These are phyloP conservation scores for Diplazon laetatorius DNA, from an alignment of 2,888 invertebrate species.

Conservation along the genomic window DNA sequence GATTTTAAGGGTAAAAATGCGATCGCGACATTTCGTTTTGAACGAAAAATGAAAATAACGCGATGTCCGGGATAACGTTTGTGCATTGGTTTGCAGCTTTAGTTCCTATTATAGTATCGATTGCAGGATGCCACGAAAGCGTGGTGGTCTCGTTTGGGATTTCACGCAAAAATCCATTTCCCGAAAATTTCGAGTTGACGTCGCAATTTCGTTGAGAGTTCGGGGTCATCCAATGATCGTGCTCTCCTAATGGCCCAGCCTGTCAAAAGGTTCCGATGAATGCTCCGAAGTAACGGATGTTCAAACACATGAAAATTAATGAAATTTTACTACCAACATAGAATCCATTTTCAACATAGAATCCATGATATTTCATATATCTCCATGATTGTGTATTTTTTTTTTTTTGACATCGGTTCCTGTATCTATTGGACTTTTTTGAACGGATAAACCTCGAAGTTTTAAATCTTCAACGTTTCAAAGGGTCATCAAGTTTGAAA, in stretches of 20 bases:
- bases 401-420: not conserved
- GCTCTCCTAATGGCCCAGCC: constrained; percentile 2
- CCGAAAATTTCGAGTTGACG: constrained; percentile 29
- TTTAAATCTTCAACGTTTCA: too few relatives aligned
- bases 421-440: constrained; percentile 23
- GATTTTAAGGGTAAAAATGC: constrained; percentile 60
- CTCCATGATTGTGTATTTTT: not conserved
- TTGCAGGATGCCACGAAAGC: constrained; percentile 38
- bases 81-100: constrained; percentile 55
- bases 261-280: constrained; percentile 1
- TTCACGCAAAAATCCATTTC: constrained; percentile 40
- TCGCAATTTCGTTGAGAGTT: constrained; percentile 27
- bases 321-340: too few relatives aligned
- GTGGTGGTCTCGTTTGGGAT: not conserved
- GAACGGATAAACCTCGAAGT: too few relatives aligned
- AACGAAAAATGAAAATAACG: not conserved
- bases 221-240: constrained; percentile 50
- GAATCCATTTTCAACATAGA: not conserved
- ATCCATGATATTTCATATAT: not conserved
- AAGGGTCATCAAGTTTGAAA: too few relatives aligned
- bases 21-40: constrained; percentile 28
- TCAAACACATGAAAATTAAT: not conserved
- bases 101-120: constrained; percentile 57
- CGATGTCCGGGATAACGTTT: constrained; percentile 40
- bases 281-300: not conserved